Evolutionary conservation across 2,888 invertebrate species (phyloP).

Genomic region (Lomographa bimaculata): DNA sequence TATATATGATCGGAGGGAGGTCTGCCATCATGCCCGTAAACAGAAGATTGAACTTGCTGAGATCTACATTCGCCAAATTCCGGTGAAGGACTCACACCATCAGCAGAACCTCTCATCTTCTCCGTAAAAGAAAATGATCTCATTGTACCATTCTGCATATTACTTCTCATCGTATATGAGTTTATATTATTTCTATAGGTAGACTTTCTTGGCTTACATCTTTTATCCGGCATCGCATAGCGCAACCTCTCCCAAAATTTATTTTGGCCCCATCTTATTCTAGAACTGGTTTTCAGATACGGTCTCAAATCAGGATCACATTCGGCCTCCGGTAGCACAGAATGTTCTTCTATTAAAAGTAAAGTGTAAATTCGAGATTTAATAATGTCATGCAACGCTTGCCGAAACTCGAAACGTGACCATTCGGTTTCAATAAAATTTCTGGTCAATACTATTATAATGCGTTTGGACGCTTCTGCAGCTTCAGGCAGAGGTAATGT

Average conservation of each 20-base stretch:
- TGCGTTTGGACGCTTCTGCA: constrained; percentile 93
- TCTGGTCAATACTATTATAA: constrained; percentile 93
- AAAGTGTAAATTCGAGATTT: constrained; percentile 92
- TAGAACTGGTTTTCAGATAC: constrained; percentile 93
- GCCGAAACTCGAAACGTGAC: constrained; percentile 95
- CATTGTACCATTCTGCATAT: constrained; percentile 84
- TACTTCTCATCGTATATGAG: constrained; percentile 90
- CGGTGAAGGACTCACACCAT: constrained; percentile 86
- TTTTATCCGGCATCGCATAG: constrained; percentile 93
- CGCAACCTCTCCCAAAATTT: constrained; percentile 97
- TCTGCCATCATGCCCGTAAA: constrained; percentile 83
- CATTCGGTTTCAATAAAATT: constrained; percentile 96
- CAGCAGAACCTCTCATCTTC: constrained; percentile 66
- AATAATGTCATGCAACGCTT: constrained; percentile 93
- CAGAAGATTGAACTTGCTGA: constrained; percentile 65
- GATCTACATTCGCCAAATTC: constrained; percentile 64
- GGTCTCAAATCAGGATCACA: constrained; percentile 94
- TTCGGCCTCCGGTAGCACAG: constrained; percentile 90
- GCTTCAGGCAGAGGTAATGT: constrained; percentile 92
- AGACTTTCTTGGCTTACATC: constrained; percentile 66
- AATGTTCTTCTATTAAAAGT: constrained; percentile 93
- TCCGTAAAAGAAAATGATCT: constrained; percentile 84
- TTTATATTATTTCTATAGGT: constrained; percentile 92
- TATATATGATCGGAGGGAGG: constrained; percentile 95
- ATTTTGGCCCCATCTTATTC: constrained; percentile 94